phyloP scores from a whole-genome alignment of 2,888 invertebrate species.

The Aspidiotus rigidus region DNA sequence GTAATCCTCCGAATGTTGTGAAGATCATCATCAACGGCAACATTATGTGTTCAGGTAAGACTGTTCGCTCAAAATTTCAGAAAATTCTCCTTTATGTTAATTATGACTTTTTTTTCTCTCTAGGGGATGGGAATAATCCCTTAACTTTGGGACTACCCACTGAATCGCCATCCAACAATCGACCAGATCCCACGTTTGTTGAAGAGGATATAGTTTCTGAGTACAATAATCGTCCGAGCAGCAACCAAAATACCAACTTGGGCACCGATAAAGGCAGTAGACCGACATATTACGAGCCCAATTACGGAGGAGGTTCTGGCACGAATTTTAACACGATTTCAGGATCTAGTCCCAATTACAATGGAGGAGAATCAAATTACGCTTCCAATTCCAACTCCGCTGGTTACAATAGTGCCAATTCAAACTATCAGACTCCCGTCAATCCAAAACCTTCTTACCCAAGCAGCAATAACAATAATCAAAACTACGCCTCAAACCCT shows the following conservation, averaged over 20 bases:
- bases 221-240: not conserved
- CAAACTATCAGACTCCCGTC: not conserved
- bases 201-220: not conserved
- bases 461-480: not conserved
- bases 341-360: too few species aligned
- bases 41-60: slow-evolving; percentile 24
- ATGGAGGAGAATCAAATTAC: not conserved
- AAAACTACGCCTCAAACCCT: not conserved
- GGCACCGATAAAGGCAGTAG: too few species aligned
- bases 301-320: not conserved
- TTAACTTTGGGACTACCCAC: too few species aligned
- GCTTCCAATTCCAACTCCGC: not conserved
- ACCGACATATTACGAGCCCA: not conserved
- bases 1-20: slow-evolving; percentile 44
- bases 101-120: too few species aligned
- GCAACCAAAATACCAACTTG: not conserved
- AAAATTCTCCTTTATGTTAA: too few species aligned
- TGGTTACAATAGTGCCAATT: not conserved
- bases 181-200: not conserved
- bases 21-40: slow-evolving; percentile 29
- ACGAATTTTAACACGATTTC: too few species aligned
- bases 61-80: too few species aligned
- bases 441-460: not conserved
- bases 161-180: not conserved
- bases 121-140: too few species aligned